These are phyloP conservation scores for Spodoptera frugiperda DNA, from an alignment of 1,140 invertebrate species.

Conservation along the genomic window DNA sequence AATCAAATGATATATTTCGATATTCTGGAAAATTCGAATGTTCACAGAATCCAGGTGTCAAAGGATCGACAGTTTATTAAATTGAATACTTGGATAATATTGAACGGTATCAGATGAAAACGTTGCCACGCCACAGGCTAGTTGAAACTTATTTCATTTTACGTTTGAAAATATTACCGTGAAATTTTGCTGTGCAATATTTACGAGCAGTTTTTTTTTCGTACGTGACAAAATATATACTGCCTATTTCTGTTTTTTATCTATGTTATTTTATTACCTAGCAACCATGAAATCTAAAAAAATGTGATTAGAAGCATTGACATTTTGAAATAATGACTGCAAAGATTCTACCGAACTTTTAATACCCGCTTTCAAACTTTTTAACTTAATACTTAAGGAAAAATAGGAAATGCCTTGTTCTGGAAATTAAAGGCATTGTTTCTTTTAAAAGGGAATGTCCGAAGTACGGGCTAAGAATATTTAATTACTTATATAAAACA, in stretches of 20 bases:
- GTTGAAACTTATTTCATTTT: background rate
- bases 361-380: background rate
- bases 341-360: too few species aligned
- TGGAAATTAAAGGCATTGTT: constrained; percentile 31
- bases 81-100: background rate
- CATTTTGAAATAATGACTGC: too few species aligned
- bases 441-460: constrained; percentile 23
- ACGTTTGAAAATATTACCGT: background rate
- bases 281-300: too few species aligned
- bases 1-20: too few species aligned
- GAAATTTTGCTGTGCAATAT: background rate
- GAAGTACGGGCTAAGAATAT: constrained; percentile 5
- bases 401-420: constrained; percentile 6
- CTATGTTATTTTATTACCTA: too few species aligned
- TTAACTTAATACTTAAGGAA: background rate
- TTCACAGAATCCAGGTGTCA: background rate
- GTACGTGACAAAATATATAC: too few species aligned
- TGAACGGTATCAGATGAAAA: background rate
- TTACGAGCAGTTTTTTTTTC: too few species aligned
- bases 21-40: background rate
- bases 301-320: too few species aligned
- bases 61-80: constrained; percentile 10
- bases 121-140: background rate
- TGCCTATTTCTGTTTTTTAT: too few species aligned
- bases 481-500: constrained; percentile 17